Conservation (phyloP, 2,113 vertebrate species). For the Xerus inauris region DNA sequence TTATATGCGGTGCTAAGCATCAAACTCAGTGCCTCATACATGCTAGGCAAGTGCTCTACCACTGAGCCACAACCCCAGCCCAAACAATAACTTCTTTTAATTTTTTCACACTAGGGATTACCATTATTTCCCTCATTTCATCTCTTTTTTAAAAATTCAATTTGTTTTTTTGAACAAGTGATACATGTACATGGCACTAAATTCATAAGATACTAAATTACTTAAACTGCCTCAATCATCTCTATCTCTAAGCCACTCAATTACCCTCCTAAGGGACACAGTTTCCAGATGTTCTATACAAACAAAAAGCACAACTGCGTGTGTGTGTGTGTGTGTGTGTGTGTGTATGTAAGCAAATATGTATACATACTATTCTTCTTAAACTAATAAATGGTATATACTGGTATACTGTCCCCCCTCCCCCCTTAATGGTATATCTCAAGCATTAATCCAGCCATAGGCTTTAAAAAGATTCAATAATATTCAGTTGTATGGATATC, state of each 20-base stretch:
- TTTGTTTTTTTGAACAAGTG: slow-evolving; percentile 36
- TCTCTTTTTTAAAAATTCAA: not conserved
- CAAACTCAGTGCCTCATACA: too few relatives aligned
- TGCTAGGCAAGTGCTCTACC: too few relatives aligned
- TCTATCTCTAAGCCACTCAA: not conserved
- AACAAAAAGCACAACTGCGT: not conserved
- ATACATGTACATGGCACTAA: not conserved
- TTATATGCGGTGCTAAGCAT: too few relatives aligned
- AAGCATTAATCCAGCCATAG: not conserved
- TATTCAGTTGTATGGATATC: not conserved
- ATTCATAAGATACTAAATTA: slow-evolving; percentile 7
- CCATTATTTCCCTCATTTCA: not conserved
- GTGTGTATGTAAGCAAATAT: too few relatives aligned
- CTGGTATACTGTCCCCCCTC: not conserved
- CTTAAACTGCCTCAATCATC: not conserved
- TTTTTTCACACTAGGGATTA: not conserved
- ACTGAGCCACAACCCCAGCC: too few relatives aligned
- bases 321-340: rapidly evolving
- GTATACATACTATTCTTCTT: not conserved
- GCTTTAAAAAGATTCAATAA: not conserved
- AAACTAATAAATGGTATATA: not conserved
- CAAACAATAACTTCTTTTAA: not conserved
- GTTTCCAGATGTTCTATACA: not conserved
- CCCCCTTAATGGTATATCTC: not conserved
- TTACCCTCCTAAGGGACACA: not conserved